A percentile compares a stretch with the other conserved stretches of the same genome.
phyloP scores from a whole-genome alignment of 2,113 vertebrate genomes.

The Equus quagga region DNA sequence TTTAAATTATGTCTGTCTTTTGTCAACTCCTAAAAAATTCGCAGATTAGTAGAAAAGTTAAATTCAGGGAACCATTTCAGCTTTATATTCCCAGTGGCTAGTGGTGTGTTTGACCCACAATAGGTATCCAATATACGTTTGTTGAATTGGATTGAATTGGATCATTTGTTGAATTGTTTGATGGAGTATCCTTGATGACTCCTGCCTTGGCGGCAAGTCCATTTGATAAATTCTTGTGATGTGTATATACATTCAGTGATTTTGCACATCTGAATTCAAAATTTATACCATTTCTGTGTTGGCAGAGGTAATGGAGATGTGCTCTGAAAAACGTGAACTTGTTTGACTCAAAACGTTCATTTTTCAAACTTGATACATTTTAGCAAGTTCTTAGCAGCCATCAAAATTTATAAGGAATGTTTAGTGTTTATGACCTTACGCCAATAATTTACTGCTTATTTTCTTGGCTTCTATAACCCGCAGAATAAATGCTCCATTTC shows the following conservation, averaged over 20 bases:
- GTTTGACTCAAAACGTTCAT: background rate
- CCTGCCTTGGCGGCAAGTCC: background rate
- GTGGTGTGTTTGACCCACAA: background rate
- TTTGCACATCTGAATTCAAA: conserved; percentile 10
- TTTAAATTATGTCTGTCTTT: conserved; percentile 30
- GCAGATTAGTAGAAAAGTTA: background rate
- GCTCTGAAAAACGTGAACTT: background rate
- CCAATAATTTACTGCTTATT: background rate
- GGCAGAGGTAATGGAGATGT: background rate
- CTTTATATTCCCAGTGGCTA: background rate
- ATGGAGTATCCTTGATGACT: background rate
- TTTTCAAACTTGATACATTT: conserved; percentile 42
- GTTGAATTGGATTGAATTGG: background rate
- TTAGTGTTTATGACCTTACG: conserved; percentile 2
- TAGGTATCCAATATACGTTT: background rate
- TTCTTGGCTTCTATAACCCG: background rate
- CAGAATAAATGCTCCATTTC: background rate
- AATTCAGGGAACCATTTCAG: background rate
- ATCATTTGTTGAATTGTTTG: background rate
- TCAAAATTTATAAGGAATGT: conserved; percentile 12
- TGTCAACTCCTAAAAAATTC: background rate
- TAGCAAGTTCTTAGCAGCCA: background rate
- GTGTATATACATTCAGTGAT: background rate
- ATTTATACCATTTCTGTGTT: background rate
- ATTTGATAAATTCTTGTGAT: background rate